These are phyloP conservation scores for Bucorvus abyssinicus DNA, from an alignment of 2,797 vertebrate species.

Conservation along the genomic window DNA sequence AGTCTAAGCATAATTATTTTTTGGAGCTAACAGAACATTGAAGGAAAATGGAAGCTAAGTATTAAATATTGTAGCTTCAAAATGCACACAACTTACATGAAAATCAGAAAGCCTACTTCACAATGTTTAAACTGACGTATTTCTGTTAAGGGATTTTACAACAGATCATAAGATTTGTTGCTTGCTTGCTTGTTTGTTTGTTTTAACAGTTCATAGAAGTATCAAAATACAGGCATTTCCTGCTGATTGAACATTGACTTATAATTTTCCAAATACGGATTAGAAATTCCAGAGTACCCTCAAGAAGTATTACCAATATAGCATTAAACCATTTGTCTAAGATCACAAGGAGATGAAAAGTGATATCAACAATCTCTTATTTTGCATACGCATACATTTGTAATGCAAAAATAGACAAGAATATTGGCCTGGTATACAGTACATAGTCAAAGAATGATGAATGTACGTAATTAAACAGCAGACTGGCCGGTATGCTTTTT, in stretches of 20 bases:
- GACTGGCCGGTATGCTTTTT: neutral
- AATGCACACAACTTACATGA: neutral
- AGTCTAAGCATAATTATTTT: slow-evolving; percentile 51
- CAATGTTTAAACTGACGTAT: neutral
- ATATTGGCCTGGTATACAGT: neutral
- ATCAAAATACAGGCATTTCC: slow-evolving; percentile 10
- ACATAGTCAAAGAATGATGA: neutral
- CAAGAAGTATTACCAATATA: neutral
- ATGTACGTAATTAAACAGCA: neutral
- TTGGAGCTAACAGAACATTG: slow-evolving; percentile 41
- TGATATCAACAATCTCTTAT: neutral
- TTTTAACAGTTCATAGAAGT: neutral
- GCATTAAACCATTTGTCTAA: neutral
- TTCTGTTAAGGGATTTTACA: neutral
- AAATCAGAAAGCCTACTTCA: slow-evolving; percentile 6
- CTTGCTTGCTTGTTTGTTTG: slow-evolving; percentile 3
- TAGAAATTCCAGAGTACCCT: neutral
- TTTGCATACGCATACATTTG: neutral
- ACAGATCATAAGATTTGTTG: neutral
- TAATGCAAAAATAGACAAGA: neutral
- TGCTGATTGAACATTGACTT: slow-evolving; percentile 28
- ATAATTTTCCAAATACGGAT: slow-evolving; percentile 19
- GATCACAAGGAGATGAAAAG: neutral
- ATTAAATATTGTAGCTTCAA: slow-evolving; percentile 35
- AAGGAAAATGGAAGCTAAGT: slow-evolving; percentile 36